A percentile compares a stretch with the other conserved stretches of the same genome.
Conservation (phyloP, 92 coral and sea anemone species). For the Siderastrea siderea region DNA sequence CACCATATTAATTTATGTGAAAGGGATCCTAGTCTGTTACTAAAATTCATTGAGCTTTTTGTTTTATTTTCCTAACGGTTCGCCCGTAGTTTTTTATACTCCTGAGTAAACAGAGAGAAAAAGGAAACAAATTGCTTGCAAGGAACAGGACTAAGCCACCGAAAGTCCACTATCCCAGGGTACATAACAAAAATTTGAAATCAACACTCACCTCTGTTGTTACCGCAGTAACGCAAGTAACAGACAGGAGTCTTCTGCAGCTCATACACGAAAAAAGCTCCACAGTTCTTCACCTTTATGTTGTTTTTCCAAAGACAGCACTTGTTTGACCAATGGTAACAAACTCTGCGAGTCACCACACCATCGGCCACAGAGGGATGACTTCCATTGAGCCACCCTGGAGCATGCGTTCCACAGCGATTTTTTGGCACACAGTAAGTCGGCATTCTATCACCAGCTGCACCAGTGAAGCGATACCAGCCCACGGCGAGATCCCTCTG, state of each 20-base stretch:
- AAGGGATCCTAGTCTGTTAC: too few species aligned
- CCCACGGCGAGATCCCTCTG: neutral
- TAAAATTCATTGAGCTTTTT: too few species aligned
- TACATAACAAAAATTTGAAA: neutral
- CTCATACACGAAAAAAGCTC: conserved; percentile 9
- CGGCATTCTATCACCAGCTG: neutral
- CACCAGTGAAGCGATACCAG: conserved; percentile 21
- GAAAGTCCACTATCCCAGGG: too few species aligned
- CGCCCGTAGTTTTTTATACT: too few species aligned
- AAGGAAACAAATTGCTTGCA: too few species aligned
- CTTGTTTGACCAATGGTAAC: conserved; percentile 18
- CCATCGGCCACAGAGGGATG: conserved; percentile 14
- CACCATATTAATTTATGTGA: too few species aligned
- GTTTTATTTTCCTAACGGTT: too few species aligned
- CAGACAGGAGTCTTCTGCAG: conserved; percentile 1
- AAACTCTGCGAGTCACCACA: conserved; percentile 2
- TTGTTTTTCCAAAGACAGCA: conserved; percentile 22
- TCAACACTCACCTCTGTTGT: neutral
- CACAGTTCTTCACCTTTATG: conserved; percentile 17
- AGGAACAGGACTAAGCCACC: too few species aligned
- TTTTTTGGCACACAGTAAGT: neutral
- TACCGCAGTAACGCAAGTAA: conserved; percentile 17
- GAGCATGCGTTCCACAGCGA: conserved; percentile 37
- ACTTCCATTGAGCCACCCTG: conserved; percentile 19
- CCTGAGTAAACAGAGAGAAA: too few species aligned